Base-by-base conservation (phyloP, 2,113 vertebrate species). In the Telmatochromis sp. region DNA sequence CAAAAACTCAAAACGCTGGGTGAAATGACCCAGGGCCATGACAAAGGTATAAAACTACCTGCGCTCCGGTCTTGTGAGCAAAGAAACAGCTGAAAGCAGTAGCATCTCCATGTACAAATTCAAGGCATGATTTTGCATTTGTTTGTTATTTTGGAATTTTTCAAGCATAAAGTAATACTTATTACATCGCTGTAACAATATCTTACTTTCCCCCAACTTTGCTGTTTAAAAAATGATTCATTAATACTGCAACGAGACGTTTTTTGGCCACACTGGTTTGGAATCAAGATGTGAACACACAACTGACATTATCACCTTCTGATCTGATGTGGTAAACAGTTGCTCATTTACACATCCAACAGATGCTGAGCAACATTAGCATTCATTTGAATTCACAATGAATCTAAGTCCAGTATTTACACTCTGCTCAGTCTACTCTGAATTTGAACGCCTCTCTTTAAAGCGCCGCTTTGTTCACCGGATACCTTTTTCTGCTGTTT, bases 121-220 rank as follows among this genome's bases (percentile, higher is more conserved):
- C 14, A 10, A 28, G 40, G 13, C 8, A 17, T 45, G 1, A 45
- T 1, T 75, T 28, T 26, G 68, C 6, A 47, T 7, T 28, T 75
- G 0, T 26, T 9, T 47, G 71, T 31, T 2, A 2, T 19, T 31
- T 0, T n/a, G 9, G 45, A n/a, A 12, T 50, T 28, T 40, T 50
- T 50, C 23, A 31, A 50, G 23, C 9, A 50, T 78, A n/a, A n/a
- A 31, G 6, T 19, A 47, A 50, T 1, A 78, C 73, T 31, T 31
- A 4, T 45, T 45, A 45, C 13, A 26, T 26, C 0, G 0, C 14
- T 73, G 13, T 4, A 10, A 7, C 40, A 17, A 73, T 45, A 45
- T 10, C 21, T 45, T 73, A 73, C 21, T 73, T 45, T 23, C 0
- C 0, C 21, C 40, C 73, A 28, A 47, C 15, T 50, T 78, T 31